Evolutionary conservation across 2,888 invertebrate species (phyloP), one percentile per base, ranked within the genome.

Genomic region (Endotricha flammealis): DNA sequence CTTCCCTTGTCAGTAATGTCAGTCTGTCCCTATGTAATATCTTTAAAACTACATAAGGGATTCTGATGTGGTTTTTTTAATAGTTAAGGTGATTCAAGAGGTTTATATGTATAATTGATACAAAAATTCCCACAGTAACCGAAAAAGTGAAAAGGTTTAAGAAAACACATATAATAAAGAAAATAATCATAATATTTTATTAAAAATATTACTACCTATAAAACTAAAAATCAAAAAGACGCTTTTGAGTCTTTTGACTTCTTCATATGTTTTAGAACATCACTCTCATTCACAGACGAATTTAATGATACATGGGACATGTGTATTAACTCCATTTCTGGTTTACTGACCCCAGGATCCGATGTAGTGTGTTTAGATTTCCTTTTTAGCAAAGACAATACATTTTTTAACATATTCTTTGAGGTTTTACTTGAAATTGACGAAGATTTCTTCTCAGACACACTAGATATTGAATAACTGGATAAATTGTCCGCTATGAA

Each of bases 321-420:
- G 29, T 83, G 80, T 1, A 82, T 36, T 1, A 83, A 32, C 41
- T 81, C 64, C n/a, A 81, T 37, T 36, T 78, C 63, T 0, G 57
- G 50, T 3, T 62, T 55, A 0, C 57, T 56, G 0, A 33, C 16
- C 0, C 76, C 77, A 0, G 82, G 77, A 12, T 82, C 78, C 0
- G 85, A 85, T 0, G 74, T 54, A 0, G 58, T 53, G 2, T 48
- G 48, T 17, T 66, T 81, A 0, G 63, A 60, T 32, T 57, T 73
- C 28, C 50, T 66, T 0, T 59, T 54, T 0, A 83, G 36, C 3
- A 70, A 45, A 0, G 76, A 66, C 0, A 78, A 20, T 0, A 79
- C 62, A 41, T 70, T 64, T 32, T 68, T 74, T 1, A 74, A 44
- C 39, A 77, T 72, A 25, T 71, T 77, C 36, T 82, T 83, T 0